Evolutionary conservation across 2,888 invertebrate genomes (phyloP).

Genomic region (Drosophila histrio): DNA sequence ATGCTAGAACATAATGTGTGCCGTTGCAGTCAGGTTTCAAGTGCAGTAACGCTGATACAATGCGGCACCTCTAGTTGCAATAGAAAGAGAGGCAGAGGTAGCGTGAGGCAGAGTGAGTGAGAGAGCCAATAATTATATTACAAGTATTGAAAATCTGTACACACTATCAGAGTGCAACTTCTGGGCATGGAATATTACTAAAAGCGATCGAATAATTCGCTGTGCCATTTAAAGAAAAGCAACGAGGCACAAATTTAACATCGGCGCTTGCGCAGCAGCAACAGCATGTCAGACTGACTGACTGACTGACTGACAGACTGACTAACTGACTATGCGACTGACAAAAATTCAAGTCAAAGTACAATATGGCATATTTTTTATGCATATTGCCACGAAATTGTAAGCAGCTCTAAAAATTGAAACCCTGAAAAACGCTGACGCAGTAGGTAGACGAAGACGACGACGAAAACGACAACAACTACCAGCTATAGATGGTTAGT

Average conservation of each 20-base stretch:
- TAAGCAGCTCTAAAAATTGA: constrained; percentile 38
- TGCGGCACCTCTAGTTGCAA: not conserved
- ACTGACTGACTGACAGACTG: constrained; percentile 1
- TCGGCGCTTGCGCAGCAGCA: constrained; percentile 67
- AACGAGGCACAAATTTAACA: constrained; percentile 41
- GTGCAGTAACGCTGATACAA: constrained; percentile 42
- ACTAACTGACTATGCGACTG: too few species aligned
- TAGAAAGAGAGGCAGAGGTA: not conserved
- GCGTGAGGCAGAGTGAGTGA: not conserved
- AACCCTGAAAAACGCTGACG: constrained; percentile 73
- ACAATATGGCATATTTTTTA: constrained; percentile 25
- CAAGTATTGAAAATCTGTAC: constrained; percentile 33
- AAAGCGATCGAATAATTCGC: constrained; percentile 39
- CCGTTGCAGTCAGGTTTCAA: constrained; percentile 33
- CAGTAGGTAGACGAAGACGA: constrained; percentile 60
- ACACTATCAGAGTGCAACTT: constrained; percentile 28
- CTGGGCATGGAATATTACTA: constrained; percentile 62
- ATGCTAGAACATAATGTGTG: constrained; percentile 17
- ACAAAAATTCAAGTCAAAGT: constrained; percentile 30
- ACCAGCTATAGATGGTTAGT: constrained; percentile 11
- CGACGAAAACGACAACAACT: not conserved
- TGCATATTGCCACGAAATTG: constrained; percentile 48
- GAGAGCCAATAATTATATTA: constrained; percentile 14
- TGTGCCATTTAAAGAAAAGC: constrained; percentile 50
- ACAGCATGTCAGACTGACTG: not conserved